These are phyloP conservation scores for Ophion costatus DNA, from an alignment of 2,888 invertebrate genomes.

Conservation along the genomic window DNA sequence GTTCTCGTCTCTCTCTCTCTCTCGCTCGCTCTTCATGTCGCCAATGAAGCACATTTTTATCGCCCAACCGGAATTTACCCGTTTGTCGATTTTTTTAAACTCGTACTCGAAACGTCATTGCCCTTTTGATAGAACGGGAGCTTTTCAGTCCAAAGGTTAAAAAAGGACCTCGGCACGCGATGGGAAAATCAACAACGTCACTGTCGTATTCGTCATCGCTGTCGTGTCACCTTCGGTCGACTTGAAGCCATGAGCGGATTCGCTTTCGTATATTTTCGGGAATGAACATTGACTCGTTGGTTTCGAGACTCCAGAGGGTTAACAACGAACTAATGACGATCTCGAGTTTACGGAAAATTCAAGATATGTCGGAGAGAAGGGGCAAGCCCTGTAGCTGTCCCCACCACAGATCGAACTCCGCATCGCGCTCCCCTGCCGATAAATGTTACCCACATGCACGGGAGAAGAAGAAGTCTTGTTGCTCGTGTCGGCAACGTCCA, in stretches of 20 bases:
- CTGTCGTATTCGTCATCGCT: not conserved
- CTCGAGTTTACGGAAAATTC: constrained; percentile 66
- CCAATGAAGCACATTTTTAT: not conserved
- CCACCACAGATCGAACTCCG: constrained; percentile 58
- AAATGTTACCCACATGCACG: constrained; percentile 44
- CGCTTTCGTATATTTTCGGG: constrained; percentile 32
- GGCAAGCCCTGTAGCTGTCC: constrained; percentile 51
- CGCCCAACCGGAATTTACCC: constrained; percentile 22
- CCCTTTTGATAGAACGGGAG: constrained; percentile 19
- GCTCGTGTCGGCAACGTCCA: constrained; percentile 24
- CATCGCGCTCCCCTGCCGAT: constrained; percentile 37
- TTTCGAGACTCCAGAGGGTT: constrained; percentile 67
- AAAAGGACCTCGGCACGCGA: constrained; percentile 4
- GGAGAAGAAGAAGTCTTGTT: constrained; percentile 39
- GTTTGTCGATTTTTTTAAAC: constrained; percentile 35
- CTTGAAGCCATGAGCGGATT: constrained; percentile 35
- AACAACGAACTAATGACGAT: constrained; percentile 68
- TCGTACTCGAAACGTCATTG: constrained; percentile 46
- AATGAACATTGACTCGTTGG: constrained; percentile 60
- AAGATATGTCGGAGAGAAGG: constrained; percentile 57
- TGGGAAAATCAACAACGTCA: constrained; percentile 9
- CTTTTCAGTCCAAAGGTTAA: constrained; percentile 1
- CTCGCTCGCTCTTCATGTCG: not conserved
- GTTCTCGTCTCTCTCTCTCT: not conserved
- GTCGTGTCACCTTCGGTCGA: constrained; percentile 13